These are phyloP conservation scores for Bradypus variegatus DNA, from an alignment of 2,797 vertebrate species.

Conservation along the genomic window DNA sequence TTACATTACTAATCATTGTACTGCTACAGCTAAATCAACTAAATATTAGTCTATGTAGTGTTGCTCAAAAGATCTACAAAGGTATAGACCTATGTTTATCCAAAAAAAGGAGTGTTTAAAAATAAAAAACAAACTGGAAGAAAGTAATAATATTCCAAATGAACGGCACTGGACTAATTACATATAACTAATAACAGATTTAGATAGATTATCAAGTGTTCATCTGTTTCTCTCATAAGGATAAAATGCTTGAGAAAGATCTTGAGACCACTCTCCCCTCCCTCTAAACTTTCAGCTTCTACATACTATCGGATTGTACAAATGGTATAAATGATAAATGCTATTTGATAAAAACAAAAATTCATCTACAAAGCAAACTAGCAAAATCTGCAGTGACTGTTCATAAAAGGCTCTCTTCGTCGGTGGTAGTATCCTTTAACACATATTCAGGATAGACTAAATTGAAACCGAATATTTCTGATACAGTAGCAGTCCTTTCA, in stretches of 20 bases:
- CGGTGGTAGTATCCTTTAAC: background rate
- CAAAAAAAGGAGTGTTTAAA: conserved; percentile 58
- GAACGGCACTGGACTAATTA: too few species aligned
- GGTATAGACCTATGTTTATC: conserved; percentile 20
- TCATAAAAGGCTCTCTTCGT: conserved; percentile 55
- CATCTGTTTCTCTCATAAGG: too few species aligned
- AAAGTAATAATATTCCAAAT: background rate
- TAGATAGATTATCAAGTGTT: too few species aligned
- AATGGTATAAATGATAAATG: too few species aligned
- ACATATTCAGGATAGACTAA: too few species aligned
- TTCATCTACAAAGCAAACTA: background rate
- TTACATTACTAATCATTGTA: conserved; percentile 42
- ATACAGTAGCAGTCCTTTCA: too few species aligned
- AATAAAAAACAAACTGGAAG: background rate
- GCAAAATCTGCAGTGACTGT: conserved; percentile 24
- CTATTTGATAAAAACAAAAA: conserved; percentile 28
- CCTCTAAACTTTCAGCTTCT: too few species aligned
- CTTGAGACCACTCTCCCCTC: too few species aligned
- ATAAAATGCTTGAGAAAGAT: too few species aligned
- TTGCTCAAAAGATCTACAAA: conserved; percentile 50
- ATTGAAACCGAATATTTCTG: too few species aligned
- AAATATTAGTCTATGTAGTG: conserved; percentile 47
- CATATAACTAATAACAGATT: too few species aligned
- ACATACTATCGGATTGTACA: too few species aligned
- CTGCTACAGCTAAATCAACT: conserved; percentile 43